Base-by-base conservation (phyloP, 2,797 vertebrate species). In the Potorous gilbertii region DNA sequence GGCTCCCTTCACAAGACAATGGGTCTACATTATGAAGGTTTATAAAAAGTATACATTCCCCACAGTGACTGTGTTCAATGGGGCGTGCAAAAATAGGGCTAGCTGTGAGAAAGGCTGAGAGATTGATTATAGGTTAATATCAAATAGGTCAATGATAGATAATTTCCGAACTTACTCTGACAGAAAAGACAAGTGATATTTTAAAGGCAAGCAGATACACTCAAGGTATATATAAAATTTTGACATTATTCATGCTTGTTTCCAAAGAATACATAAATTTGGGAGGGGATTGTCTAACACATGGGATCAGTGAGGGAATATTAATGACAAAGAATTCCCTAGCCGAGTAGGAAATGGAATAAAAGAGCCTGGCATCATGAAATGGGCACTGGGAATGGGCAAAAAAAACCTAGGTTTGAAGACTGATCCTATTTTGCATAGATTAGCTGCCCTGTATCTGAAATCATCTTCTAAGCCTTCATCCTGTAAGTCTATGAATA, bases 221-320 rank as follows among this genome's bases (percentile, higher is more conserved):
- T 96, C 18, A 91, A 57, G 95, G 28, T 55, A 95, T 94, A 96
- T 96, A 95, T 97, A 94, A 93, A 94, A 6, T 92, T 56, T 96
- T 95, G 95, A 96, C 55, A 96, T 92, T 92, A 93, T 56, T 34
- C 46, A n/a, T 96, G 12, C 94, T 94, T 18, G 18, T 93, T 97
- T 97, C 94, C 95, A 97, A 91, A 90, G 91, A 95, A 95, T 92
- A 96, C 55, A 95, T 95, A 96, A 94, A 96, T 95, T 98, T 95
- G 52, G 89, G 90, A 96, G 56, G 56, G 1, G 50, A 54, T 92
- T 91, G 74, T 94, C 46, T 90, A 97, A 93, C 31, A 94, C n/a
- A 55, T 10, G 55, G 95, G 8, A 57, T 96, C 10, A 81, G 8
- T 28, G 56, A 93, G 55, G 40, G 91, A 94, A 96, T 93, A 92